Percentiles rank a stretch among this genome's conserved stretches.
These are phyloP conservation scores for Oscheius sp. DNA, from an alignment of 2,888 invertebrate species.

Conservation along the genomic window DNA sequence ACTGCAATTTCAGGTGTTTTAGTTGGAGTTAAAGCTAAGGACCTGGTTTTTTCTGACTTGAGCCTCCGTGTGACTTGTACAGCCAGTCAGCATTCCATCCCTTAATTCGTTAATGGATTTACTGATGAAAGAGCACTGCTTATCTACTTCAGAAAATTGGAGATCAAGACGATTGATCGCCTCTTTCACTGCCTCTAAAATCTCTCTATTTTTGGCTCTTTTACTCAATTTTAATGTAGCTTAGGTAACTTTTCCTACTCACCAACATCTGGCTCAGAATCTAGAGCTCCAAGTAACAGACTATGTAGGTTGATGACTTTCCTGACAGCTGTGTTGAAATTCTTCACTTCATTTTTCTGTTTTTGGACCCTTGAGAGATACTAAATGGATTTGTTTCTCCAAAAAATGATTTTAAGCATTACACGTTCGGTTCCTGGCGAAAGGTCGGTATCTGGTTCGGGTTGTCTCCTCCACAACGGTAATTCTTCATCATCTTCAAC, in stretches of 20 bases:
- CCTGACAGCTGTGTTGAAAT: not conserved
- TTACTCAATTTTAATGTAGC: not conserved
- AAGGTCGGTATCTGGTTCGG: not conserved
- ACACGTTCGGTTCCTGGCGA: not conserved
- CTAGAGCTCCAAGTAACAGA: not conserved
- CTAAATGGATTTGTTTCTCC: not conserved
- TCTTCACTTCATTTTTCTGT: not conserved
- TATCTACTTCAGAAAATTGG: not conserved
- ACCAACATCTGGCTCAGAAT: not conserved
- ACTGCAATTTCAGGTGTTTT: not conserved
- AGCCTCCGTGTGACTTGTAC: not conserved
- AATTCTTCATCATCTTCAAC: not conserved
- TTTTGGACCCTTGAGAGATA: not conserved
- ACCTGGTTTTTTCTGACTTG: constrained; percentile 1
- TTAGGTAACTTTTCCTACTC: not conserved
- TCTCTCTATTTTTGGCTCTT: not conserved
- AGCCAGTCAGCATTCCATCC: not conserved
- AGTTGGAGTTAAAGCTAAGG: not conserved
- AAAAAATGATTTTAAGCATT: not conserved
- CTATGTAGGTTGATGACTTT: not conserved
- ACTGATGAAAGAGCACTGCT: not conserved
- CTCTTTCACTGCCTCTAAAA: constrained; percentile 3
- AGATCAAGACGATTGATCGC: constrained; percentile 1
- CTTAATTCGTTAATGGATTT: not conserved
- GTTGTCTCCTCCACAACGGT: not conserved